These are phyloP conservation scores for Thalassophryne amazonica DNA, from an alignment of 2,797 vertebrate species.

Conservation along the genomic window DNA sequence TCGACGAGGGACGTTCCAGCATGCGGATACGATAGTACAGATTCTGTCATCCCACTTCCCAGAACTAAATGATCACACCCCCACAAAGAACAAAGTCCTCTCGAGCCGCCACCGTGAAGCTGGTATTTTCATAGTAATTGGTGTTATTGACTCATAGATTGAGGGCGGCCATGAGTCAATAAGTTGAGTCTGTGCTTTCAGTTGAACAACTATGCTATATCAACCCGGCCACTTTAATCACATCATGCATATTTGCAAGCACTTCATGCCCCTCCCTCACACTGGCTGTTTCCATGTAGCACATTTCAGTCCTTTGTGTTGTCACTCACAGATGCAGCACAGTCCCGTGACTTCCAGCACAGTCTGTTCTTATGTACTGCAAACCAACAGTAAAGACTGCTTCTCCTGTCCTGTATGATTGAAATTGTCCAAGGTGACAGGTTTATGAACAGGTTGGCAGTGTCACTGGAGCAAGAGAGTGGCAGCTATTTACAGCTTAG, in stretches of 20 bases:
- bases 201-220: constrained; percentile 11
- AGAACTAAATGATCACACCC: too few relatives aligned
- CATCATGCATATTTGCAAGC: constrained; percentile 54
- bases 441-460: constrained; percentile 86
- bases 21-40: too few relatives aligned
- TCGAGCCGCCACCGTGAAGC: too few relatives aligned
- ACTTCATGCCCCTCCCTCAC: not conserved
- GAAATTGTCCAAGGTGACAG: constrained; percentile 79
- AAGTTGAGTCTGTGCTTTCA: too few relatives aligned
- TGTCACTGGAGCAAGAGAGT: constrained; percentile 81
- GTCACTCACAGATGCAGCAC: constrained; percentile 2
- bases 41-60: too few relatives aligned
- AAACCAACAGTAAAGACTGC: constrained; percentile 77
- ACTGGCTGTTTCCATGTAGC: constrained; percentile 3
- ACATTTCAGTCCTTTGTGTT: constrained; percentile 3
- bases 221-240: constrained; percentile 47
- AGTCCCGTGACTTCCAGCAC: not conserved
- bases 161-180: too few relatives aligned
- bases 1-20: too few relatives aligned
- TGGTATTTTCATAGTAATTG: too few relatives aligned
- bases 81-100: too few relatives aligned
- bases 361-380: constrained; percentile 16
- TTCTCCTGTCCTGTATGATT: constrained; percentile 74
- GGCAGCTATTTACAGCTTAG: constrained; percentile 86
- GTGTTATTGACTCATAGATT: too few relatives aligned